A percentile compares a stretch with the other conserved stretches of the same genome.
phyloP scores from a whole-genome alignment of 2,888 invertebrate species.

The Pterostichus madidus region DNA sequence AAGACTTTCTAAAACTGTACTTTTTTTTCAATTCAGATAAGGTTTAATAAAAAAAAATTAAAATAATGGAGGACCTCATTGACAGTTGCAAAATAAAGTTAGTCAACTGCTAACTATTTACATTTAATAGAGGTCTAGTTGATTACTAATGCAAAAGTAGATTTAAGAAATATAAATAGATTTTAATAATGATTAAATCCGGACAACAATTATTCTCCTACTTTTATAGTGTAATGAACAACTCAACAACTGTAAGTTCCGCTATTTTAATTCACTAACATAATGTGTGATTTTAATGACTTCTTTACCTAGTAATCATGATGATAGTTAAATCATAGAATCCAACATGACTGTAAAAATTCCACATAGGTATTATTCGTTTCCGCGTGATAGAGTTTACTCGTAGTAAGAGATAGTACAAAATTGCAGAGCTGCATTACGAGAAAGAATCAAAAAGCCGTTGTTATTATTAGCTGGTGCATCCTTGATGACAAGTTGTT shows the following conservation, averaged over 20 bases:
- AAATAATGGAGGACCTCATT: too few relatives aligned
- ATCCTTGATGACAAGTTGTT: constrained; percentile 55
- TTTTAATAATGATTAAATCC: too few relatives aligned
- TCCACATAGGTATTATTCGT: neutral
- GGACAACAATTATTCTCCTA: too few relatives aligned
- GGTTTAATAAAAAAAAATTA: too few relatives aligned
- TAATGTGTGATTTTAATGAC: constrained; percentile 6
- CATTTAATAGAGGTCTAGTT: too few relatives aligned
- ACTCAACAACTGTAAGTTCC: neutral
- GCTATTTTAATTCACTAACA: neutral
- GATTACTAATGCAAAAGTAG: too few relatives aligned
- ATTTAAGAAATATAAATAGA: too few relatives aligned
- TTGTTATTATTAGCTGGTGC: constrained; percentile 47
- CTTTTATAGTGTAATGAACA: too few relatives aligned
- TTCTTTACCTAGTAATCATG: neutral
- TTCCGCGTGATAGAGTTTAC: neutral
- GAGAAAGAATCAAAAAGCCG: constrained; percentile 20
- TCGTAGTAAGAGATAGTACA: neutral
- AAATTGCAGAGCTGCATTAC: constrained; percentile 22
- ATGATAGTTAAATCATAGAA: neutral
- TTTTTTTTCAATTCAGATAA: too few relatives aligned
- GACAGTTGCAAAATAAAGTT: too few relatives aligned
- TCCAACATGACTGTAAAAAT: neutral
- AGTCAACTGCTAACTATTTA: too few relatives aligned
- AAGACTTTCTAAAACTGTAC: too few relatives aligned